These are phyloP conservation scores for Spodoptera exigua DNA, from an alignment of 2,888 invertebrate species.

Conservation along the genomic window DNA sequence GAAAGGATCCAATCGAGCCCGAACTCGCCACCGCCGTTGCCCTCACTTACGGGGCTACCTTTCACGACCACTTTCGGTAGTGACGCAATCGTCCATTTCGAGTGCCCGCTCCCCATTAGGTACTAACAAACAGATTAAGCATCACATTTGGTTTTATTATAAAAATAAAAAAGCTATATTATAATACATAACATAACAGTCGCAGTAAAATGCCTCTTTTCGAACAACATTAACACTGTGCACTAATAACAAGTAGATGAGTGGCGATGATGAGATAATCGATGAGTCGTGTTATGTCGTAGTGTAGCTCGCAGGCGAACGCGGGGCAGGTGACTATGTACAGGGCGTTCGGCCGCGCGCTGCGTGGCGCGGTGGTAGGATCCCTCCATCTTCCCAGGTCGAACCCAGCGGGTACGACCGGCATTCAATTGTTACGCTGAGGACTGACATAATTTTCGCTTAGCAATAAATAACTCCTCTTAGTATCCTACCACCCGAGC, in stretches of 20 bases:
- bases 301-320: conserved; percentile 68
- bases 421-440: conserved; percentile 28
- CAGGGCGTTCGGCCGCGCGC: conserved; percentile 74
- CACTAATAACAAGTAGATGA: conserved; percentile 87
- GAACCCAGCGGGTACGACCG: conserved; percentile 18
- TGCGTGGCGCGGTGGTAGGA: conserved; percentile 61
- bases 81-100: conserved; percentile 73
- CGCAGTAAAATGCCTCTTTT: conserved; percentile 82
- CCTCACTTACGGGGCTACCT: conserved; percentile 76
- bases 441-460: conserved; percentile 59
- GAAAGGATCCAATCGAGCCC: conserved; percentile 72
- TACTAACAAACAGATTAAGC: conserved; percentile 76
- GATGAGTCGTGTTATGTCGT: conserved; percentile 66
- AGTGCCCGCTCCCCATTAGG: conserved; percentile 63
- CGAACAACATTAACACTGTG: conserved; percentile 85
- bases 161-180: conserved; percentile 84
- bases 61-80: conserved; percentile 84
- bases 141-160: conserved; percentile 84
- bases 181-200: conserved; percentile 87
- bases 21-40: conserved; percentile 59
- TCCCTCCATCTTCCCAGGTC: conserved; percentile 33
- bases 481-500: conserved; percentile 72
- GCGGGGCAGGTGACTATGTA: conserved; percentile 79
- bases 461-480: conserved; percentile 75
- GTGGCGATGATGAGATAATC: conserved; percentile 72